Base-by-base conservation (phyloP, 2,888 invertebrate genomes). In the Xestia c-nigrum region DNA sequence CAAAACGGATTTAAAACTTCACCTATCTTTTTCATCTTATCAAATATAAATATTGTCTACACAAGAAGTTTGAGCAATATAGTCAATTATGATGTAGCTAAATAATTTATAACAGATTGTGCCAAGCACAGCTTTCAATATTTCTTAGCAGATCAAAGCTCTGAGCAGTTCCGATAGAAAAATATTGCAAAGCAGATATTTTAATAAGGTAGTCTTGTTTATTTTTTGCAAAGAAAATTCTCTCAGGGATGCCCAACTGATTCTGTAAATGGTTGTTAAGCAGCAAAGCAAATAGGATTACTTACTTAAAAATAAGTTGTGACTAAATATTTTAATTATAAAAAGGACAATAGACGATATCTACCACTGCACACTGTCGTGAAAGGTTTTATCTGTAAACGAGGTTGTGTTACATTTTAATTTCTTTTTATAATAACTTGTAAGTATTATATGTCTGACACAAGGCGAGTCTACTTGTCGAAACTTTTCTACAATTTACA, bases 161-260 rank as follows among this genome's bases (percentile, higher is more conserved):
- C 3, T 77, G 69, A 81, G 70, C 57, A 67, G 83, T 83, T 83
- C 74, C 67, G 69, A 67, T 19, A n/a, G 57, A n/a, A 61, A 82
- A 81, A 78, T 83, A 78, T 74, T 64, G 57, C 57, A 71, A 67
- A 70, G 43, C 59, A 66, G 47, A 74, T 73, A 71, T 74, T 81
- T 84, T 73, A 84, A 81, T 84, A 81, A 79, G 61, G 50, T 46
- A 21, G 3, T 46, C 52, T 55, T 72, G 24, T 38, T 69, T 61
- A 65, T 59, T 65, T 52, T 65, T 59, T 64, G 19, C 5, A 21
- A 16, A 71, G 4, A 68, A 61, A 46, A 21, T 21, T 12, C 21
- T 59, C 46, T 61, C 14, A 46, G 9, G 0, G 19, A n/a, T 19
- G 46, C 31, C 43, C 43, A 57, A 12, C 74, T 67, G 40, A 21